Conservation (phyloP, 2,888 invertebrate species). For the Argynnis bischoffii region DNA sequence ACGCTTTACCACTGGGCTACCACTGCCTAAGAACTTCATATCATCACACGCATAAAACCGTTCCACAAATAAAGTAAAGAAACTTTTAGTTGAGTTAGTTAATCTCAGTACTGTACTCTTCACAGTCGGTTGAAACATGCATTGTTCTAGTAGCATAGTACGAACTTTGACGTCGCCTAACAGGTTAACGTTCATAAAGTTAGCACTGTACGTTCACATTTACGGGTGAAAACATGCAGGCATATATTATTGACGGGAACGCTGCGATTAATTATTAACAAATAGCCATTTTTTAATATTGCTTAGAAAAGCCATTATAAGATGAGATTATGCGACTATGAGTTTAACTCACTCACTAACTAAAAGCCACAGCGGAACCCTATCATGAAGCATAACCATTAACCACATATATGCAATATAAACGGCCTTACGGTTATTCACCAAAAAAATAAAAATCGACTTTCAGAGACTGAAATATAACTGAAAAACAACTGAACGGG, state of each 20-base stretch:
- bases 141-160: slow-evolving; percentile 33
- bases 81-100: slow-evolving; percentile 37
- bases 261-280: background rate
- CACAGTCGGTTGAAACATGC: slow-evolving; percentile 38
- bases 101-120: slow-evolving; percentile 36
- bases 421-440: too few species aligned
- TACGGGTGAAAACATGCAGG: slow-evolving; percentile 26
- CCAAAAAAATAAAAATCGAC: too few species aligned
- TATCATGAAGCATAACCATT: too few species aligned
- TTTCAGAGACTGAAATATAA: too few species aligned
- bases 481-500: too few species aligned
- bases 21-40: background rate
- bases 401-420: too few species aligned
- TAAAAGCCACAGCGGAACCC: too few species aligned
- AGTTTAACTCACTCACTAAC: too few species aligned
- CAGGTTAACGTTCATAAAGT: slow-evolving; percentile 43
- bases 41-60: slow-evolving; percentile 13
- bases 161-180: slow-evolving; percentile 43
- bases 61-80: slow-evolving; percentile 16
- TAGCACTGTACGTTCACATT: slow-evolving; percentile 40
- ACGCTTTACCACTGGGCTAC: too few species aligned
- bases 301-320: too few species aligned
- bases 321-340: too few species aligned
- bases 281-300: too few species aligned
- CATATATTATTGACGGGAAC: background rate